Conservation (phyloP, 2,888 invertebrate genomes). For the Amiota mariae region DNA sequence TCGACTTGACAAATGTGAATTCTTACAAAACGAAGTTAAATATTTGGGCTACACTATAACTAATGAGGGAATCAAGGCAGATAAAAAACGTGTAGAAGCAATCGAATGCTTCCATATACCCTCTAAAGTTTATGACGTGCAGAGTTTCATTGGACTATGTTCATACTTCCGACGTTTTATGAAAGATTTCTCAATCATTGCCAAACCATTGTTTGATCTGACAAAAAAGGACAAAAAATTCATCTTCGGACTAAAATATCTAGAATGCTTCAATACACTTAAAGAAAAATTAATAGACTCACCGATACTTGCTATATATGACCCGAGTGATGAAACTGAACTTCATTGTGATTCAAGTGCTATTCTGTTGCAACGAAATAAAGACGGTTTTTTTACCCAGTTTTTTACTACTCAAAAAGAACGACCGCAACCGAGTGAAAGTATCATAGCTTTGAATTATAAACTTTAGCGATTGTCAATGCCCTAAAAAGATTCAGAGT, state of each 20-base stretch:
- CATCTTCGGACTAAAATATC: not conserved
- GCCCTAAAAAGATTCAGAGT: not conserved
- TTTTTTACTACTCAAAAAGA: not conserved
- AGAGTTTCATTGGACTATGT: not conserved
- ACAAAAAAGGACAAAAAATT: not conserved
- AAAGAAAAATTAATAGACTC: too few relatives aligned
- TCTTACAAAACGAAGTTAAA: too few relatives aligned
- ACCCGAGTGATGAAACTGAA: too few relatives aligned
- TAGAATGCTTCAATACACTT: too few relatives aligned
- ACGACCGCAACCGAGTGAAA: not conserved
- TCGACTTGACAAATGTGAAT: not conserved
- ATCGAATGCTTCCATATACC: not conserved
- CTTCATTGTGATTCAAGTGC: not conserved
- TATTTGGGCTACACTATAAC: too few relatives aligned
- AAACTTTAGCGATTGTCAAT: not conserved
- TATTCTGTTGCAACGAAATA: not conserved
- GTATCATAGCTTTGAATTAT: not conserved
- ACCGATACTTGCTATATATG: too few relatives aligned
- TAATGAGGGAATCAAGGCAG: not conserved
- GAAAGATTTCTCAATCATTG: not conserved
- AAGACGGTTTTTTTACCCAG: not conserved
- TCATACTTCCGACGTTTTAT: not conserved
- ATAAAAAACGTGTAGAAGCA: not conserved
- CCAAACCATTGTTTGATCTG: not conserved
- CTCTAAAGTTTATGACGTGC: not conserved